These are phyloP conservation scores for Hypolimnas misippus DNA, from an alignment of 2,888 invertebrate species.

Conservation along the genomic window DNA sequence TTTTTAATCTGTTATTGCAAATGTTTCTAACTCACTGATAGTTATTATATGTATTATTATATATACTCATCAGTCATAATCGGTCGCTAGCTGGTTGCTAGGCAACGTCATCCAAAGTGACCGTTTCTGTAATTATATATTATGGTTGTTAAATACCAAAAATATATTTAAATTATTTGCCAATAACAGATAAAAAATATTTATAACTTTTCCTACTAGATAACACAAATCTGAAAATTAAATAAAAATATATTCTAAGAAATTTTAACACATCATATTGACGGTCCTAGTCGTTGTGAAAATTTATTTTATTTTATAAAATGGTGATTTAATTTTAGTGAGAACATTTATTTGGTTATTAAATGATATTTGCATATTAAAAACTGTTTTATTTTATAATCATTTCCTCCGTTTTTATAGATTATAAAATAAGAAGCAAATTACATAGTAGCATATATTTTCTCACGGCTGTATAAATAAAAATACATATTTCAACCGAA, in stretches of 20 bases:
- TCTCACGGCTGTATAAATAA: background rate
- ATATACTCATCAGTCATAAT: too few relatives aligned
- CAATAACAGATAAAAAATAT: background rate
- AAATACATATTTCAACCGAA: too few relatives aligned
- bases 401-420: background rate
- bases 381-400: slow-evolving; percentile 49
- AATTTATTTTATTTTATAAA: slow-evolving; percentile 44
- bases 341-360: slow-evolving; percentile 62
- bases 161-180: background rate
- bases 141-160: too few relatives aligned
- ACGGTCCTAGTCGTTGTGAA: slow-evolving; percentile 69
- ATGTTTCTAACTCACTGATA: too few relatives aligned
- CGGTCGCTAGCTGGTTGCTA: too few relatives aligned
- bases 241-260: background rate
- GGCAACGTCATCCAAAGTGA: too few relatives aligned
- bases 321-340: slow-evolving; percentile 75
- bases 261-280: background rate
- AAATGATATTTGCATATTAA: slow-evolving; percentile 57
- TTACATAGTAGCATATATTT: too few relatives aligned
- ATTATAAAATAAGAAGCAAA: too few relatives aligned
- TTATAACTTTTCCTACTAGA: too few relatives aligned
- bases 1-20: too few relatives aligned
- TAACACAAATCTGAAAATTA: background rate
- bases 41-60: too few relatives aligned
- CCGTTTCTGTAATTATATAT: too few relatives aligned